Evolutionary conservation across 1,140 invertebrate genomes (phyloP).

Genomic region (Lasioglossum baleicum): DNA sequence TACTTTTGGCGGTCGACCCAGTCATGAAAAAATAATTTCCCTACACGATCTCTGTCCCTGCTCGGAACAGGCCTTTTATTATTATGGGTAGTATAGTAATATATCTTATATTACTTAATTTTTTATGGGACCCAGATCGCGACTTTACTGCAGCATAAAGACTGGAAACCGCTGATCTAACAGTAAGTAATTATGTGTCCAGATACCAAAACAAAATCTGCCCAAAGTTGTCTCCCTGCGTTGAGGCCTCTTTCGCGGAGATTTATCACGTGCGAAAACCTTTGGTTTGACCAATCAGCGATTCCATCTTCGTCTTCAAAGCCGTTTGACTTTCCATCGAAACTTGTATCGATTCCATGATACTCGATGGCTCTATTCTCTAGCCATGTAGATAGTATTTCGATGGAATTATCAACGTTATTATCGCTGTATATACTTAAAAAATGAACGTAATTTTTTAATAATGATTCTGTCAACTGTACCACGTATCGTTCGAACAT

Average conservation of each 20-base stretch:
- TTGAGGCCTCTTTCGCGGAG: constrained; percentile 89
- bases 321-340: constrained; percentile 80
- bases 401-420: constrained; percentile 88
- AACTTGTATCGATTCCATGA: constrained; percentile 85
- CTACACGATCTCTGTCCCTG: too few species aligned
- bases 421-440: constrained; percentile 93
- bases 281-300: constrained; percentile 87
- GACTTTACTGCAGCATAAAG: too few species aligned
- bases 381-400: constrained; percentile 89
- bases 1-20: too few species aligned
- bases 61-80: too few species aligned
- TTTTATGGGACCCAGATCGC: too few species aligned
- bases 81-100: too few species aligned
- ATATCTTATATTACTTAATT: too few species aligned
- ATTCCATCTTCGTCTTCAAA: constrained; percentile 84
- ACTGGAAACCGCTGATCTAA: too few species aligned
- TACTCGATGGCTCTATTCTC: constrained; percentile 83
- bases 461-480: background rate
- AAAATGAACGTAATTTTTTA: constrained; percentile 1
- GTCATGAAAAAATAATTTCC: too few species aligned
- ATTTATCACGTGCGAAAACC: constrained; percentile 91
- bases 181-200: too few species aligned
- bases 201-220: constrained; percentile 88
- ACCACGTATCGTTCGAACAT: background rate
- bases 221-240: constrained; percentile 88